Conservation (phyloP, 2,888 invertebrate genomes). For the Caradrina kadenii region DNA sequence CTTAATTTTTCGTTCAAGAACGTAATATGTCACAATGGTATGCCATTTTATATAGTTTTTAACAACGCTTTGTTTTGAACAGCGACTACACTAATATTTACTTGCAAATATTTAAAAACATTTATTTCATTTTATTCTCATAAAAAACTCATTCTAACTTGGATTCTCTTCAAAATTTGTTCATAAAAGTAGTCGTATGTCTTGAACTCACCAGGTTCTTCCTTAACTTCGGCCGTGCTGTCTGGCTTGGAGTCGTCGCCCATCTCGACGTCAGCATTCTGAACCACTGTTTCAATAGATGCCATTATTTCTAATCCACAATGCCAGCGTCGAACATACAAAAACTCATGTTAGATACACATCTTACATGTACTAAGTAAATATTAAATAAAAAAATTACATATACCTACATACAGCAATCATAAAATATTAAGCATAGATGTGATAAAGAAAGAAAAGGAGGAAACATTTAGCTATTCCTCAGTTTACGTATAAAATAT, state of each 20-base stretch:
- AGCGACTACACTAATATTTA: neutral
- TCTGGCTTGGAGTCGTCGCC: conserved; percentile 92
- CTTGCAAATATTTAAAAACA: no score
- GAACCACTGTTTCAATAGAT: conserved; percentile 95
- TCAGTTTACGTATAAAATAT: conserved; percentile 19
- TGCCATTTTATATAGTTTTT: neutral
- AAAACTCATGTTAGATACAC: conserved; percentile 83
- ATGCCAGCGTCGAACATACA: conserved; percentile 87
- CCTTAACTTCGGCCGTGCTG: conserved; percentile 92
- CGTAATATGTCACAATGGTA: no score
- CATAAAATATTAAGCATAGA: conserved; percentile 41
- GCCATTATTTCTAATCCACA: conserved; percentile 93
- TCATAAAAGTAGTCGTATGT: conserved; percentile 1
- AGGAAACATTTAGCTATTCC: neutral
- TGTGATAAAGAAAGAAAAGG: conserved; percentile 13
- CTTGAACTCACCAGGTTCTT: conserved; percentile 90
- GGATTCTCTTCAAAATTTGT: conserved; percentile 20
- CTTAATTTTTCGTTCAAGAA: neutral
- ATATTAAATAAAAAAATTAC: conserved; percentile 50
- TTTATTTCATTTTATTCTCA: no score
- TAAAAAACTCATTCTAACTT: neutral
- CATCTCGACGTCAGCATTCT: conserved; percentile 92
- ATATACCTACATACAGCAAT: conserved; percentile 56
- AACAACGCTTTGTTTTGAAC: neutral
- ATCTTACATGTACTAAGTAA: conserved; percentile 61